Evolutionary conservation across 2,888 invertebrate species (phyloP).

Genomic region (Hemaris fuciformis): DNA sequence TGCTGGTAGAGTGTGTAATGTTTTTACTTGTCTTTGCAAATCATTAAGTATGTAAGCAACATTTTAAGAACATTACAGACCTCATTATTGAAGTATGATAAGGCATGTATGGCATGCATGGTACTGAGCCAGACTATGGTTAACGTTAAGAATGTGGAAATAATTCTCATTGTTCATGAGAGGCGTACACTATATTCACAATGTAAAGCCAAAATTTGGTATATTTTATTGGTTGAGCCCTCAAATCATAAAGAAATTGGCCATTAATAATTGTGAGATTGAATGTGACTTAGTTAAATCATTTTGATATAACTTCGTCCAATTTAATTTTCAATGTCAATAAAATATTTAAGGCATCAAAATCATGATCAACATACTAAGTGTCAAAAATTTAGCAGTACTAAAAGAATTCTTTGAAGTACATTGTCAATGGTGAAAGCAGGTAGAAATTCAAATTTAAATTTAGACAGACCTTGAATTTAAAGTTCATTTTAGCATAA

Average conservation of each 20-base stretch:
- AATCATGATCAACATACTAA: neutral
- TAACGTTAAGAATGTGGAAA: too few relatives aligned
- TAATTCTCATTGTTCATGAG: too few relatives aligned
- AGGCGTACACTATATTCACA: too few relatives aligned
- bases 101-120: too few relatives aligned
- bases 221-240: neutral
- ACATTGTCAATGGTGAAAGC: neutral
- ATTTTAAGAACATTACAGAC: neutral
- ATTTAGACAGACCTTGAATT: neutral
- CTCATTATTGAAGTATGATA: too few relatives aligned
- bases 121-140: too few relatives aligned
- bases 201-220: neutral
- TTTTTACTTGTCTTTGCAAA: neutral
- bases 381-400: neutral
- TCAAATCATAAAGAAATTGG: neutral
- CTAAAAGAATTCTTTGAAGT: neutral
- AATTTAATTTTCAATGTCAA: neutral
- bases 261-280: neutral
- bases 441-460: neutral
- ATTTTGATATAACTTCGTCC: constrained; percentile 6
- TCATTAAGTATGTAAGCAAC: neutral
- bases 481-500: neutral
- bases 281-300: neutral
- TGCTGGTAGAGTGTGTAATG: neutral
- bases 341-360: neutral